phyloP scores from a whole-genome alignment of 2,888 invertebrate genomes.

The Iphiclides podalirius region DNA sequence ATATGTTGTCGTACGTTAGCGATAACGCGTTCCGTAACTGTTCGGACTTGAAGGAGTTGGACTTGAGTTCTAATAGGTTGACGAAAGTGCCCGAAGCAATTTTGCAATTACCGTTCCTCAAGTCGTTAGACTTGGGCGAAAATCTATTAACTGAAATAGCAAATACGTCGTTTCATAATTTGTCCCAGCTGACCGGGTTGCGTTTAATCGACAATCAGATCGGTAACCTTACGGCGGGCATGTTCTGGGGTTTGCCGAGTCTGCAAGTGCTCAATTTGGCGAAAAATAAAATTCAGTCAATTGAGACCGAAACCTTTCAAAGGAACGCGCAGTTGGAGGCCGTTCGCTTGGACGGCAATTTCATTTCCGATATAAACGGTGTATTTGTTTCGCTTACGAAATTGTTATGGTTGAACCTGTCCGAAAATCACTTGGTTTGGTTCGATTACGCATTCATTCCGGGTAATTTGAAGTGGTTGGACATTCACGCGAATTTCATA shows the following conservation, averaged over 20 bases:
- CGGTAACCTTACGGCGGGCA: constrained; percentile 91
- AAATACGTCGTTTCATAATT: constrained; percentile 90
- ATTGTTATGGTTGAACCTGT: constrained; percentile 92
- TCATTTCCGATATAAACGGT: constrained; percentile 93
- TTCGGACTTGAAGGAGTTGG: constrained; percentile 92
- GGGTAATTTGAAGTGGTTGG: constrained; percentile 92
- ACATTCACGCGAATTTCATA: constrained; percentile 93
- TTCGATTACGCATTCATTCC: constrained; percentile 96
- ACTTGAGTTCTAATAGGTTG: constrained; percentile 92
- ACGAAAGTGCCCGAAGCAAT: constrained; percentile 91
- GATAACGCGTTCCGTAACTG: constrained; percentile 92
- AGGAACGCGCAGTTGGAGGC: constrained; percentile 91
- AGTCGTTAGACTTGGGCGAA: constrained; percentile 94
- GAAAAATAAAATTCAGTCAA: constrained; percentile 92
- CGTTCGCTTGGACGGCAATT: constrained; percentile 92
- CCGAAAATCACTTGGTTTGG: constrained; percentile 94
- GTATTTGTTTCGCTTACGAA: constrained; percentile 91
- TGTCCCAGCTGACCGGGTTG: constrained; percentile 92
- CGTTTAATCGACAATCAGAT: constrained; percentile 94
- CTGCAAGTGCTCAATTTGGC: constrained; percentile 93
- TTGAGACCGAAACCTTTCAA: constrained; percentile 92
- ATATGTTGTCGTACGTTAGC: constrained; percentile 87
- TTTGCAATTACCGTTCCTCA: constrained; percentile 89
- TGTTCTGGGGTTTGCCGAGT: constrained; percentile 91
- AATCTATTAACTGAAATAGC: constrained; percentile 91